phyloP scores from a whole-genome alignment of 1,140 invertebrate genomes.

The Apis mellifera region Amel_HAv3.1 CM009936.2:13220501-13221000 shows the following conservation, averaged over 20 bases:
- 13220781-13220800: conserved; percentile 90
- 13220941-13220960: too few relatives aligned
- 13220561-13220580: not conserved
- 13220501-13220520: conserved; percentile 91
- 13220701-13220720: conserved; percentile 88
- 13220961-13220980: too few relatives aligned
- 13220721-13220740: conserved; percentile 86
- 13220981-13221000: too few relatives aligned
- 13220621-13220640: not conserved
- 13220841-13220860: conserved; percentile 91
- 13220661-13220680: conserved; percentile 84
- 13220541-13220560: not conserved
- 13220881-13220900: not conserved
- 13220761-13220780: conserved; percentile 76
- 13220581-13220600: not conserved
- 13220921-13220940: too few relatives aligned
- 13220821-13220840: conserved; percentile 91
- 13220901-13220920: not conserved
- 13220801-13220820: conserved; percentile 91
- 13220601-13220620: not conserved
- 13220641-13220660: not conserved
- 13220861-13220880: conserved; percentile 85
- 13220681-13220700: conserved; percentile 90
- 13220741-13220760: conserved; percentile 91
- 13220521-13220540: conserved; percentile 86